phyloP scores from a whole-genome alignment of 2,888 invertebrate genomes.

The Tiliacea citrago region DNA sequence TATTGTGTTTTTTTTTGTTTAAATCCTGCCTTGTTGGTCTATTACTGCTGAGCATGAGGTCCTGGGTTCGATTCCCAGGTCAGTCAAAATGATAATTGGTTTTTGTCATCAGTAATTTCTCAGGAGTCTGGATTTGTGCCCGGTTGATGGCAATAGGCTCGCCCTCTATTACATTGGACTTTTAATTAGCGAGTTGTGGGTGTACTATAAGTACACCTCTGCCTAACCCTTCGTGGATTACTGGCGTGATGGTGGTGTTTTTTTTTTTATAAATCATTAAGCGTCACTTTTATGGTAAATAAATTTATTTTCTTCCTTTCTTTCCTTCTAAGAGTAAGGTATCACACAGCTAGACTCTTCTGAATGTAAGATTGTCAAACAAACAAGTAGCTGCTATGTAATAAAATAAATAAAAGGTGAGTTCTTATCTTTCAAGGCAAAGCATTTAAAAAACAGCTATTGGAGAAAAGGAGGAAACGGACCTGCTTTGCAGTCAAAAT shows the following conservation, averaged over 20 bases:
- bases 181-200: no score
- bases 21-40: no score
- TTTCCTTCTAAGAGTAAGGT: background rate
- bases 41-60: no score
- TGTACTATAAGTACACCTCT: no score
- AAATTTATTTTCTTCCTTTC: background rate
- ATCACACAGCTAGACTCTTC: background rate
- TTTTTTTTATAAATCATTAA: background rate
- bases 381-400: background rate
- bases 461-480: background rate
- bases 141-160: no score
- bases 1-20: background rate
- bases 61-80: no score
- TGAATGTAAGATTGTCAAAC: background rate
- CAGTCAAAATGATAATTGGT: no score
- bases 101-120: no score
- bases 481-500: background rate
- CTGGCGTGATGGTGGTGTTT: background rate
- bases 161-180: no score
- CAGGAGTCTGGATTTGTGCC: no score
- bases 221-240: no score
- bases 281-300: background rate
- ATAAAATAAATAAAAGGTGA: background rate
- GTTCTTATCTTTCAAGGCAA: background rate
- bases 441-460: background rate